phyloP scores from a whole-genome alignment of 2,888 invertebrate species.

The Caenorhabditis sp. region DNA sequence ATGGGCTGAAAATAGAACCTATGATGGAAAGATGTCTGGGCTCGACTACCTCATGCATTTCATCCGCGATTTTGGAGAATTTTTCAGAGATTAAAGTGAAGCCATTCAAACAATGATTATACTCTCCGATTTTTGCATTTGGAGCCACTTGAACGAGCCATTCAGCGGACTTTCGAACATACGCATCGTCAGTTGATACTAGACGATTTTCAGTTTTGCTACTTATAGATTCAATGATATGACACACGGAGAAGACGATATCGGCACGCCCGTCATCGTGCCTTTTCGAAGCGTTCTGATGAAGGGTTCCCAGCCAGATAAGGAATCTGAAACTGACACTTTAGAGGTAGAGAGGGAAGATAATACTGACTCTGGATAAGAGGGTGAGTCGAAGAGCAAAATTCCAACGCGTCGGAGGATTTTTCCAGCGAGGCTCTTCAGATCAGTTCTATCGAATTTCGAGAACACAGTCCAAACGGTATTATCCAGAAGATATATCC shows the following conservation, averaged over 20 bases:
- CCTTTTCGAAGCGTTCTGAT: neutral
- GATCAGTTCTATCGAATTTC: conserved; percentile 34
- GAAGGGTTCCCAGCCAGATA: conserved; percentile 32
- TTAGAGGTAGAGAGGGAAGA: neutral
- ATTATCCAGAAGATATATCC: conserved; percentile 50
- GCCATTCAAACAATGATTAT: conserved; percentile 44
- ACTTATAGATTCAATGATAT: conserved; percentile 25
- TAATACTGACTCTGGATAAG: conserved; percentile 28
- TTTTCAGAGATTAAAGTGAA: conserved; percentile 25
- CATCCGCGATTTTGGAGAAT: conserved; percentile 7
- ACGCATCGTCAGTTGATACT: neutral
- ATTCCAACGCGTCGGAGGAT: conserved; percentile 27
- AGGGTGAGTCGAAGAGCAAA: conserved; percentile 15
- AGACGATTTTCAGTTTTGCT: conserved; percentile 18
- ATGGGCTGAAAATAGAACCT: conserved; percentile 37
- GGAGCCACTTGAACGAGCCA: conserved; percentile 47
- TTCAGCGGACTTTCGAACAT: conserved; percentile 31
- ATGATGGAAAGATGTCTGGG: neutral
- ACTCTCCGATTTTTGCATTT: conserved; percentile 24
- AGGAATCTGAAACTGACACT: conserved; percentile 34
- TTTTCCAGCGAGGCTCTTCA: conserved; percentile 20
- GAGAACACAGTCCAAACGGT: conserved; percentile 42
- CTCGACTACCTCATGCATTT: conserved; percentile 26
- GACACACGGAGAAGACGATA: conserved; percentile 31
- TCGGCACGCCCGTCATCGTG: conserved; percentile 32